Evolutionary conservation across 1,140 invertebrate genomes (phyloP), one percentile per base, ranked within the genome.

Genomic region (Ladona fulva): DNA sequence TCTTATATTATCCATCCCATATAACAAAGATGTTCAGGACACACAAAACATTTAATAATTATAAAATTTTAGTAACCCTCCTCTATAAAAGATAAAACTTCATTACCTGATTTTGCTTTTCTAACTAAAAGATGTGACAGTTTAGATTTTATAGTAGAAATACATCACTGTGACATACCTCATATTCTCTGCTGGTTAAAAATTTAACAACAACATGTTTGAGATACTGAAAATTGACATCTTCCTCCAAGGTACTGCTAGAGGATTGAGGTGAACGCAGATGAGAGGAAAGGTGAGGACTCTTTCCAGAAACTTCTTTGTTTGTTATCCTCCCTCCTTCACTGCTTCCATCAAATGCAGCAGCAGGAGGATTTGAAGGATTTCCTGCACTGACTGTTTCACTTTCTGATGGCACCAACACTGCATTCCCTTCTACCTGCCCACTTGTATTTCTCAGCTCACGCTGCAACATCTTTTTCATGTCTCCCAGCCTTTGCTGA

Each of bases 121-220:
- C n/a, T n/a, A n/a, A 8, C 8, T 37, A 37, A 37, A 37, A 37
- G 3, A 37, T 37, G 22, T 5, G 25, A 1, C 25, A 24, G 7
- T 5, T 73, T 24, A 5, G 1, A 24, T 25, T 8, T 19, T 25
- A 29, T 66, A 12, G 24, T 22, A 73, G 11, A 52, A 19, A 52
- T n/a, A 79, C 12, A 37, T 25, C 44, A 25, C 19, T 42, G 42
- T 1, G 19, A 80, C 82, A 83, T 81, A 92, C 91, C 89, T 97
- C 91, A 80, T 90, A 88, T 83, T 92, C 95, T 81, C 93, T 87
- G 82, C 94, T 95, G 0, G 95, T 95, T 80, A 97, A 87, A 85
- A 97, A 97, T 83, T 96, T 96, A 8, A 97, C 91, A 77, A 97
- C 90, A 78, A 97, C 95, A 85, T 97, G 95, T 83, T 96, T 97